phyloP scores from a whole-genome alignment of 2,113 vertebrate genomes.

The Aspiorhynchus laticeps region DNA sequence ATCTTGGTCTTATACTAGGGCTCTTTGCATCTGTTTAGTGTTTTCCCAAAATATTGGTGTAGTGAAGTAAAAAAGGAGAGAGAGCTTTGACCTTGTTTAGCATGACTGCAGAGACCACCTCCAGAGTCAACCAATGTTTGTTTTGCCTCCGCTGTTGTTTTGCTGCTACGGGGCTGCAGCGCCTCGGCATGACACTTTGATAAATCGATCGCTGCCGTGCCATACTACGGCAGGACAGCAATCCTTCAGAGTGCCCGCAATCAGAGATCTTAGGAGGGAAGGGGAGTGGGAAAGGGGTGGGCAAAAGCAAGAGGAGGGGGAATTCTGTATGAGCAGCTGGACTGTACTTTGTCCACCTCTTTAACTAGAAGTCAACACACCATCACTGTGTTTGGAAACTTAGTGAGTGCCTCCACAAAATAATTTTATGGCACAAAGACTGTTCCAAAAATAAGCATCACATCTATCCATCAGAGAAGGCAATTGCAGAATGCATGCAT shows the following conservation, averaged over 20 bases:
- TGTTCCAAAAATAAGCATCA: no score
- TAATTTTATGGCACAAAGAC: no score
- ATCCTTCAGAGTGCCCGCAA: conserved; percentile 57
- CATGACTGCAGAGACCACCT: conserved; percentile 59
- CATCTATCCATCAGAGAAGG: not conserved
- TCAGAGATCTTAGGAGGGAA: conserved; percentile 48
- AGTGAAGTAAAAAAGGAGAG: conserved; percentile 58
- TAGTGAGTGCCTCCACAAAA: no score
- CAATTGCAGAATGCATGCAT: not conserved
- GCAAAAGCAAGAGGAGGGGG: conserved; percentile 33
- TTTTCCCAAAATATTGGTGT: not conserved
- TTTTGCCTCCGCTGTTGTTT: conserved; percentile 68
- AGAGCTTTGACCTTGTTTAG: conserved; percentile 68
- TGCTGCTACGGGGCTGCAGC: conserved; percentile 61
- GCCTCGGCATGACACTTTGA: conserved; percentile 73
- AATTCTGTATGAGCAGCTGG: not conserved
- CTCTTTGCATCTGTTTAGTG: conserved; percentile 9
- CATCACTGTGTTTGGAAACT: no score
- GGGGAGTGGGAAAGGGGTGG: conserved; percentile 43
- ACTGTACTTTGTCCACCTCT: not conserved
- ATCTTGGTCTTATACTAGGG: not conserved
- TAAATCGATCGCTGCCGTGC: conserved; percentile 68
- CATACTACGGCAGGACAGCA: conserved; percentile 63
- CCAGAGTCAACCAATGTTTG: conserved; percentile 64
- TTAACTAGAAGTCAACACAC: not conserved